A percentile compares a stretch with the other conserved stretches of the same genome.
phyloP scores from a whole-genome alignment of 2,888 invertebrate species.

The Eupithecia centaureata region DNA sequence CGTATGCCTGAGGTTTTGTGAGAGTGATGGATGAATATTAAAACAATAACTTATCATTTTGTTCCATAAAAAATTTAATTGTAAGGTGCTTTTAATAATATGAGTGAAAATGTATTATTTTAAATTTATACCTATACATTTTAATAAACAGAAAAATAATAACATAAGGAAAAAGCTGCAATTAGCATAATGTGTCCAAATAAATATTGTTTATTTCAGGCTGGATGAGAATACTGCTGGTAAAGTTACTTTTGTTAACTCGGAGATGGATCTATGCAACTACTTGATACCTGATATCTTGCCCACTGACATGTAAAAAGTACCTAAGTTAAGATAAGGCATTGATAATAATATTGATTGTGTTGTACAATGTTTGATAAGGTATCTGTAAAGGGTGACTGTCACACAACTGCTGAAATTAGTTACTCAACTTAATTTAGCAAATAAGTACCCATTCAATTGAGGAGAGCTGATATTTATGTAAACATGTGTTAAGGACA shows the following conservation, averaged over 20 bases:
- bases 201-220: conserved; percentile 70
- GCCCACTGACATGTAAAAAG: conserved; percentile 86
- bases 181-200: background rate
- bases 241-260: conserved; percentile 89
- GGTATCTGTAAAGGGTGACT: background rate
- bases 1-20: no score
- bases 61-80: no score
- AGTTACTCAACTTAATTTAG: background rate
- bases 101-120: no score
- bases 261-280: conserved; percentile 88
- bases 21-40: no score
- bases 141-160: background rate
- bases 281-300: conserved; percentile 91
- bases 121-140: no score
- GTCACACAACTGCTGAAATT: background rate
- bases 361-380: conserved; percentile 17
- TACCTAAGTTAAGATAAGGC: conserved; percentile 37
- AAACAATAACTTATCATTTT: no score
- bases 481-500: no score
- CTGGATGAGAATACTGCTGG: conserved; percentile 90
- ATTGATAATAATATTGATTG: conserved; percentile 39
- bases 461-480: background rate
- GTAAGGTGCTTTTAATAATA: no score
- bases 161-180: background rate
- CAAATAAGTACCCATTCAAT: background rate